Base-by-base conservation (phyloP, 1,140 invertebrate genomes). In the Papilio dardanus region DNA sequence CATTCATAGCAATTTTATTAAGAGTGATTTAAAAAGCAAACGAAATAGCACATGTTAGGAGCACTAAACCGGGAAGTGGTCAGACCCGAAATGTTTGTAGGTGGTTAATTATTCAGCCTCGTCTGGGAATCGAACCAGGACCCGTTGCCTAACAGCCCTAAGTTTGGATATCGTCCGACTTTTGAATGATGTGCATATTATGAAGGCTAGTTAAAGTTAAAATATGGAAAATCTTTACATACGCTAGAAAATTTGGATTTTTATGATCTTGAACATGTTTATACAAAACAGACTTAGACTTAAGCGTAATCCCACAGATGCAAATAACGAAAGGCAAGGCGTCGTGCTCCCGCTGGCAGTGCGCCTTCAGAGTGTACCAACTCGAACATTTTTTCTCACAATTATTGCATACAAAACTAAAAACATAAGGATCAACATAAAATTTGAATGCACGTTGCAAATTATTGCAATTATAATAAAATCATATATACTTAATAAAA, bases 251-350 rank as follows among this genome's bases (percentile, higher is more conserved):
- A 84, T 91, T 85, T 0, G 92, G 91, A 74, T 92, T 91, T 79
- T 91, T 93, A 77, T 94, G 93, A 78, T 92, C 90, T 40, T 91
- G 86, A 50, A 94, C 85, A 83, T 94, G 93, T 77, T 93, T 92
- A 71, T 93, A 94, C 76, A 94, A 85, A 40, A 91, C 88, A 58
- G 92, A 92, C 78, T 93, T 93, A 6, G 93, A 94, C 78, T 91
- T 93, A 54, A 93, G 83, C 0, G 86, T 82, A 21, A 92, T 88
- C 4, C 92, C 92, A 81, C 93, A 94, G 16, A 85, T 79, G 80
- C 93, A 94, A 37, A 85, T 78, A 2, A 94, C 92, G n/a, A 88
- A 82, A 0, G 92, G 89, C 31, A 81, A 76, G 42, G 84, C 84
- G 16, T 91, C 88, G 71, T 94, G 92, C 5, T 65, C 74, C 33